phyloP scores from a whole-genome alignment of 2,888 invertebrate species.

The Theretra japonica region DNA sequence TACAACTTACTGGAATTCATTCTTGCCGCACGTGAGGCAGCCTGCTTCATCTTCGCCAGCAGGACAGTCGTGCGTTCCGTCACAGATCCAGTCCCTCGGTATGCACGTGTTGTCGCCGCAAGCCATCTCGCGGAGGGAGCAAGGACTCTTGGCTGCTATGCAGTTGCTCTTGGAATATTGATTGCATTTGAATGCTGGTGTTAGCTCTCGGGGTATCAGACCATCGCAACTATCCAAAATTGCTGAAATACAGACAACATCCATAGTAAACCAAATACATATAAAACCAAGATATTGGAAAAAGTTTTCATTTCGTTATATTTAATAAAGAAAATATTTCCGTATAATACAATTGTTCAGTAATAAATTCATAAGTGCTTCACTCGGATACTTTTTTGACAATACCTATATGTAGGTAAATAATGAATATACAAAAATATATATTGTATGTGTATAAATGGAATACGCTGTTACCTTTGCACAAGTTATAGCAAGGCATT shows the following conservation, averaged over 20 bases:
- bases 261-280: background rate
- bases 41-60: slow-evolving; percentile 86
- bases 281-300: background rate
- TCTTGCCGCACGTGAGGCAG: slow-evolving; percentile 70
- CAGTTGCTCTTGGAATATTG: slow-evolving; percentile 86
- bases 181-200: slow-evolving; percentile 85
- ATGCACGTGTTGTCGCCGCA: slow-evolving; percentile 86
- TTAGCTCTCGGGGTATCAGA: slow-evolving; percentile 83
- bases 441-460: background rate
- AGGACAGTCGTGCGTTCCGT: slow-evolving; percentile 85
- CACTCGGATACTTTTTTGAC: too few relatives aligned
- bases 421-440: too few relatives aligned
- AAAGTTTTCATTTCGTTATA: background rate
- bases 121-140: slow-evolving; percentile 81
- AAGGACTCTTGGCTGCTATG: slow-evolving; percentile 76
- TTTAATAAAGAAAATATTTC: too few relatives aligned
- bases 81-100: slow-evolving; percentile 87
- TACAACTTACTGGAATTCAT: slow-evolving; percentile 67
- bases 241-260: slow-evolving; percentile 63
- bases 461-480: slow-evolving; percentile 82
- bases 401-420: too few relatives aligned
- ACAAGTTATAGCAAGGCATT: slow-evolving; percentile 87
- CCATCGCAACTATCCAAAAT: slow-evolving; percentile 86
- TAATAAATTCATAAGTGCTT: too few relatives aligned
- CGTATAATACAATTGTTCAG: too few relatives aligned